Conservation (phyloP, 2,113 vertebrate species). For the Scopus umbretta region DNA sequence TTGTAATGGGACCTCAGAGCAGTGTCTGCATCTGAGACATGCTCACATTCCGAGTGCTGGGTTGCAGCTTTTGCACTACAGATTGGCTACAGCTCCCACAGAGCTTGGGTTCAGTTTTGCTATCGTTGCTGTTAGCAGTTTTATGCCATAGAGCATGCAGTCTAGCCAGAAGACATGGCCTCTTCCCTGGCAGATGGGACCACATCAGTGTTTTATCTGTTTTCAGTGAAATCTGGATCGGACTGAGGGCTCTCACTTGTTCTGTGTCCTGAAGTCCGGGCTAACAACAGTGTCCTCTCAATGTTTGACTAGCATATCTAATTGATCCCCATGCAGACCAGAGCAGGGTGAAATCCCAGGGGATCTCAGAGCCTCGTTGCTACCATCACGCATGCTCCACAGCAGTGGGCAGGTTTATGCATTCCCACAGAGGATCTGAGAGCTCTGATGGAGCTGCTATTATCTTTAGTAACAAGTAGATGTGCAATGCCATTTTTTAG, state of each 20-base stretch:
- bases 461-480: not conserved
- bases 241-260: not conserved
- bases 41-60: not conserved
- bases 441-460: not conserved
- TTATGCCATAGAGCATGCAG: not conserved
- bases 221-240: not conserved
- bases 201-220: not conserved
- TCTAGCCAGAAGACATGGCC: not conserved
- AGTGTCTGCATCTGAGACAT: rapidly evolving
- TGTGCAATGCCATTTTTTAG: not conserved
- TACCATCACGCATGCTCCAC: rapidly evolving
- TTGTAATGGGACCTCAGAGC: not conserved
- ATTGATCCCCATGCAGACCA: rapidly evolving
- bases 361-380: not conserved
- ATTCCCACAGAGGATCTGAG: not conserved
- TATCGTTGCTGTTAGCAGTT: not conserved
- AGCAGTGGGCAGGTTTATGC: not conserved
- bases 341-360: not conserved
- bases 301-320: not conserved
- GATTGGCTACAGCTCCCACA: not conserved
- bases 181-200: not conserved
- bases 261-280: not conserved
- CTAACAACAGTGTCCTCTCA: not conserved
- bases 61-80: not conserved
- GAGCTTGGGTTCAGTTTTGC: not conserved